A percentile compares a stretch with the other conserved stretches of the same genome.
These are phyloP conservation scores for Ooceraea biroi DNA, from an alignment of 1,140 invertebrate species.

Conservation along the genomic window DNA sequence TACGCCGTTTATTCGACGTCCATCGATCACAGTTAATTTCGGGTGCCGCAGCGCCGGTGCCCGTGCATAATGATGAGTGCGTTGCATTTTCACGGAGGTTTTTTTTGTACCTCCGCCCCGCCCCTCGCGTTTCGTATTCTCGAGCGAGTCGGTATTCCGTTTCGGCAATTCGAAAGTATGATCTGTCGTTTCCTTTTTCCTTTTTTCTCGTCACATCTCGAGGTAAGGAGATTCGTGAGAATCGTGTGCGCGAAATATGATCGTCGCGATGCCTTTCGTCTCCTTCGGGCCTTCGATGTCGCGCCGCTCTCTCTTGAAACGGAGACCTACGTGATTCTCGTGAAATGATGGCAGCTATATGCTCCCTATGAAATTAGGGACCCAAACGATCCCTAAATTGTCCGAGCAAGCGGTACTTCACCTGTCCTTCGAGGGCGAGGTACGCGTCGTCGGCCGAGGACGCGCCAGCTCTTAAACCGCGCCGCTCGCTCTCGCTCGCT, in stretches of 20 bases:
- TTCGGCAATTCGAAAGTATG: background rate
- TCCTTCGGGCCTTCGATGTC: too few relatives aligned
- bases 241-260: background rate
- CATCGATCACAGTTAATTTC: conserved; percentile 57
- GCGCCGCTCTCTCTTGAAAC: too few relatives aligned
- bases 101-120: background rate
- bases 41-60: background rate
- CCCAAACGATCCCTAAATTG: conserved; percentile 19
- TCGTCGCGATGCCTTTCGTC: background rate
- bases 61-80: conserved; percentile 25
- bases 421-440: conserved; percentile 37
- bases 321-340: too few relatives aligned
- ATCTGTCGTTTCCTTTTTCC: background rate
- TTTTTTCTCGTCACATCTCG: background rate
- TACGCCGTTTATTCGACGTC: conserved; percentile 44
- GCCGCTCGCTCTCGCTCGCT: conserved; percentile 15
- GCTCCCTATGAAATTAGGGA: background rate
- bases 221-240: too few relatives aligned
- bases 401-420: conserved; percentile 24
- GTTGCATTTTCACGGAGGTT: background rate
- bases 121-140: conserved; percentile 15
- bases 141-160: background rate
- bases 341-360: too few relatives aligned
- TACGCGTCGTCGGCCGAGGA: conserved; percentile 45
- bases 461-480: conserved; percentile 40